Conservation (phyloP, 2,113 vertebrate species). For the Zapus hudsonius region DNA sequence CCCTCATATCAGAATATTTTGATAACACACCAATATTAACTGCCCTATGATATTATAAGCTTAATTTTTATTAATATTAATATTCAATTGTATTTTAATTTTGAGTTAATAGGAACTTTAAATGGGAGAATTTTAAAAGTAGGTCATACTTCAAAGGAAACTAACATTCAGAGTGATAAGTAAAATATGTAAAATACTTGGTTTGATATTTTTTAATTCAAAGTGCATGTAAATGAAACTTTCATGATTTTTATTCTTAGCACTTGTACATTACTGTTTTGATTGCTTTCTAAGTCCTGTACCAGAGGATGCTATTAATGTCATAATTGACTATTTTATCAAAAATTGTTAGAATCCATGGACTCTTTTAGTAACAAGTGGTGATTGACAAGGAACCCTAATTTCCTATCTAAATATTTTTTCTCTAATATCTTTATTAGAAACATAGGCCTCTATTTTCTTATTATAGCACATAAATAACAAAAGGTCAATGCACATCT, state of each 20-base stretch:
- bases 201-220: not conserved
- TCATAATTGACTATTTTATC: not conserved
- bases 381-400: not conserved
- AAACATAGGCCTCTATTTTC: not conserved
- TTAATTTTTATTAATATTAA: slow-evolving; percentile 11
- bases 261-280: not conserved
- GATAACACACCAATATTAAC: not conserved
- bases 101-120: not conserved
- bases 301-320: not conserved
- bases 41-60: not conserved
- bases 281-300: not conserved
- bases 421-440: not conserved
- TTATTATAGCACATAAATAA: not conserved
- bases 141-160: not conserved
- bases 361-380: not conserved
- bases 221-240: not conserved
- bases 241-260: not conserved
- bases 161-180: not conserved
- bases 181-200: not conserved
- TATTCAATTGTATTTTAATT: slow-evolving; percentile 2
- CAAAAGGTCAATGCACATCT: not conserved
- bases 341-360: not conserved
- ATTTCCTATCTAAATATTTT: not conserved
- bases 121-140: not conserved
- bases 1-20: slow-evolving; percentile 18